These are phyloP conservation scores for Tapera naevia DNA, from an alignment of 2,797 vertebrate species.

Conservation along the genomic window DNA sequence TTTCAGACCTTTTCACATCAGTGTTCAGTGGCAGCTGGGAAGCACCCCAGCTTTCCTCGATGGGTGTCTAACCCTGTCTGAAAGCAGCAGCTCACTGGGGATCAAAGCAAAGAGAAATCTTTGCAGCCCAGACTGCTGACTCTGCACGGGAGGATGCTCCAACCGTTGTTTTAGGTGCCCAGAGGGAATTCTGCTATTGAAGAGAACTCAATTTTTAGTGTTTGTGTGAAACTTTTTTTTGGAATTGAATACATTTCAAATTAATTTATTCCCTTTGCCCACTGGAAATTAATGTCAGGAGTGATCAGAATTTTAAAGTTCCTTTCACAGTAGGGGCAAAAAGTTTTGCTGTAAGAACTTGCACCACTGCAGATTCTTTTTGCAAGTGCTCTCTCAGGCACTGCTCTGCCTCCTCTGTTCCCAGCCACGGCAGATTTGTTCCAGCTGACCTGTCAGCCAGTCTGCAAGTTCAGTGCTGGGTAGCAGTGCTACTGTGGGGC, in stretches of 20 bases:
- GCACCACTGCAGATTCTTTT: background rate
- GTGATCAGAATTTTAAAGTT: background rate
- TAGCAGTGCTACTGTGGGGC: background rate
- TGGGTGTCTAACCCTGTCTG: background rate
- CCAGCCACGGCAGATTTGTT: background rate
- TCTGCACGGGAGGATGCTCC: background rate
- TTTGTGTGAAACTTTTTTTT: too few relatives aligned
- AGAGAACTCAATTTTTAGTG: background rate
- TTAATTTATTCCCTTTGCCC: background rate
- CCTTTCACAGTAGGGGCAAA: background rate
- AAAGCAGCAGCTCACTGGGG: background rate
- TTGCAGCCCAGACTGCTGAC: background rate
- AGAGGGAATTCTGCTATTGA: background rate
- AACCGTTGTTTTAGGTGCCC: background rate
- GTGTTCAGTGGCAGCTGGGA: background rate
- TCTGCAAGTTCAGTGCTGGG: background rate
- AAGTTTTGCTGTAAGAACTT: background rate
- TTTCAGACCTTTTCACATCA: background rate
- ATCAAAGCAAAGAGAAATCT: background rate
- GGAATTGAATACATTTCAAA: accelerated
- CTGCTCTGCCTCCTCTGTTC: background rate
- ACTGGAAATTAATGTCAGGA: accelerated
- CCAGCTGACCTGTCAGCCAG: background rate
- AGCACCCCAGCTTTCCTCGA: accelerated
- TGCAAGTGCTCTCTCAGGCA: background rate